Base-by-base conservation (phyloP, 53 echinoderm and acorn worm genomes). In the Echinometra lucunter region DNA sequence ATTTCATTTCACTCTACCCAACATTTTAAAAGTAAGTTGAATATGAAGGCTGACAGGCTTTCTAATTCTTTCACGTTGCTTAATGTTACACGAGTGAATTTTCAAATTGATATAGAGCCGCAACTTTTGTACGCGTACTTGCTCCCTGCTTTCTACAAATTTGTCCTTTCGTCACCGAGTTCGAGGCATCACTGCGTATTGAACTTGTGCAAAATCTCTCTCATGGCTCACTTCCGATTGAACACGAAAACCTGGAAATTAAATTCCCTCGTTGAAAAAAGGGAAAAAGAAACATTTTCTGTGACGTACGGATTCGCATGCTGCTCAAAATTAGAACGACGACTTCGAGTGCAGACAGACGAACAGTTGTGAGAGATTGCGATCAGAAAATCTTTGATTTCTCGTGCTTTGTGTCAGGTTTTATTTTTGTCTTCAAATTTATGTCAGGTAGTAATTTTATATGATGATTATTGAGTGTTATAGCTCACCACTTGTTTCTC, bases 211-310 rank as follows among this genome's bases (percentile, higher is more conserved):
- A 25, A 81, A 42, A 23, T 44, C 5, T 81, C 81, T 81, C 81
- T 15, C 5, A 23, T 66, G 23, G 13, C 44, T 91, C 91, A 91
- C 91, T 40, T 91, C 91, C 91, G 66, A 91, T 91, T 66, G 66
- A 42, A 60, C 2, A 0, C 35, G 66, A 91, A 21, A 66, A 21
- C 91, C 19, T 91, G 66, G 66, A 91, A 63, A 91, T 91, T 66
- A 37, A 91, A 91, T 40, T 23, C 89, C 89, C 89, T 55, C 85
- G 10, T 83, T 72, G 12, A 56, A 35, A 88, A 88, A 32, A 44
- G 30, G 16, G 56, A 57, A 81, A 21, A 40, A 44, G 21, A 23
- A 44, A 44, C 9, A 49, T 49, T 40, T 81, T 42, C 15, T 42
- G 7, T 81, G 44, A 44, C 40, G 81, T 81, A 42, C 23, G 44